Evolutionary conservation across 2,797 vertebrate species (phyloP), one percentile per base, ranked within the genome.

Genomic region (Cossypha dichroa): DNA sequence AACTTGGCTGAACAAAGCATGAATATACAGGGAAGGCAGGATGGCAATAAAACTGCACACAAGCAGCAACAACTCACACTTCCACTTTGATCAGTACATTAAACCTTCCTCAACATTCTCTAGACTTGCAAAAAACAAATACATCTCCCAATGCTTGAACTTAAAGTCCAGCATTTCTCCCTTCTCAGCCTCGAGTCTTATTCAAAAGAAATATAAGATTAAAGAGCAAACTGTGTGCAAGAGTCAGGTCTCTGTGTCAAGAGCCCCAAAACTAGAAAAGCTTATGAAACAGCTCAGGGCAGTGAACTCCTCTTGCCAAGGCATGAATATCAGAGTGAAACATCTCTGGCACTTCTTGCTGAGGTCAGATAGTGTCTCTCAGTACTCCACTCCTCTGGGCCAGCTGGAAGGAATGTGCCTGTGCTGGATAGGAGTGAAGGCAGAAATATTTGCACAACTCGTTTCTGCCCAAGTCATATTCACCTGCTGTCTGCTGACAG

Each of bases 211-310:
- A 72, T 17, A 15, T 0, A 49, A n/a, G 20, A 46, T 3, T 28
- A 33, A 49, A 72, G 12, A 79, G 9, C 22, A 7, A 69, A 52
- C 5, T 26, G 14, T 0, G 0, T 34, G 23, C 11, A 76, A 31
- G 34, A 46, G 33, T 17, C 51, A 54, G n/a, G 15, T 26, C n/a
- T 18, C 38, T 48, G 70, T 41, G 19, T 26, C 22, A 49, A n/a
- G 16, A 66, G 38, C 16, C 49, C 29, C 67, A 8, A 34, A 73
- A 22, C 16, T 14, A 23, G n/a, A 60, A 52, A 73, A 51, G 13
- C 2, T 41, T 25, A 41, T 10, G 6, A 23, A 82, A 49, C 2
- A 18, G 33, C 48, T 55, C 68, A 52, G 34, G 38, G 45, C 41
- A 51, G 29, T 2, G 46, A 14, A 28, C 26, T 51, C 6, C 52